Evolutionary conservation across 2,797 vertebrate species (phyloP), one percentile per base, ranked within the genome.

Genomic region (Coreius guichenoti): DNA sequence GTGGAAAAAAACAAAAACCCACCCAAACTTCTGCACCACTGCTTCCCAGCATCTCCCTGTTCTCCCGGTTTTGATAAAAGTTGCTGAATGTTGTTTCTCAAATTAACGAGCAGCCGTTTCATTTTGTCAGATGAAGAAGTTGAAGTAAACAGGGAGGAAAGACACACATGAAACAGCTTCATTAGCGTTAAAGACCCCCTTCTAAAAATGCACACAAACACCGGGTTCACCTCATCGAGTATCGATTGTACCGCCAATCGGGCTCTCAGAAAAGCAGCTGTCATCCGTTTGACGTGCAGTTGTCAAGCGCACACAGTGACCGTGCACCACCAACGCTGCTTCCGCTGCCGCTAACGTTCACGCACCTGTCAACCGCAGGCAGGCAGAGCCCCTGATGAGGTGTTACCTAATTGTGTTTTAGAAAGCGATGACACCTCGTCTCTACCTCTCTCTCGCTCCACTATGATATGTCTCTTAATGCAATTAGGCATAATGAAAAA

Each of bases 381-480:
- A 95, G 95, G 90, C 93, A 93, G 93, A 93, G 91, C 92, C 92
- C 93, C 94, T 96, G 96, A 97, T 95, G 96, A 96, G 96, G 96
- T 96, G 96, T 96, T 97, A 96, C 96, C 96, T 96, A 95, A 96
- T 96, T 96, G 95, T 96, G 95, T 96, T 96, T 96, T 95, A 95
- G 95, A 95, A 96, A 95, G 94, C 92, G 94, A 93, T 92, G 91
- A 91, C 90, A 90, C 86, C 86, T 90, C 85, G 56, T 88, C 87
- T 82, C 51, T 80, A 67, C 87, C 82, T 86, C 72, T 86, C 85
- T 88, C 74, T 85, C 84, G n/a, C 78, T 94, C 95, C 94, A 93
- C 84, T 72, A 69, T 87, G 86, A 95, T 93, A 95, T 96, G 95
- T 96, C 95, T 96, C 92, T 95, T 94, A 94, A 95, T 95, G 94